Conservation (phyloP, 2,797 vertebrate genomes). For the Oreonectes daqikongensis region DNA sequence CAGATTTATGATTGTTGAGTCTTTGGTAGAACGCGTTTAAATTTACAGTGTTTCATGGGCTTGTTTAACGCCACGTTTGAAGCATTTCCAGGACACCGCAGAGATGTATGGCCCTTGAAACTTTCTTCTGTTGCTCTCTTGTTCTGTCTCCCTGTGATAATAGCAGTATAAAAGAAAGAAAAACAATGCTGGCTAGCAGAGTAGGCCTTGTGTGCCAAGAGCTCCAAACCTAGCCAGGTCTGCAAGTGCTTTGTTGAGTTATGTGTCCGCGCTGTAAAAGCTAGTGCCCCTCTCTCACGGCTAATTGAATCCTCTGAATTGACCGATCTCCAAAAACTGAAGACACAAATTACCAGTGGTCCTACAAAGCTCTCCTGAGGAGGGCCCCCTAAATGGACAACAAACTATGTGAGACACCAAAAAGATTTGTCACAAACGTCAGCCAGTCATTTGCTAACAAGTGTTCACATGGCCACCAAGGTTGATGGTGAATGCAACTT, state of each 20-base stretch:
- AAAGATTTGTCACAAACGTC: constrained; percentile 30
- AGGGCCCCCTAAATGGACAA: constrained; percentile 32
- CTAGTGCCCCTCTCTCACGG: constrained; percentile 63
- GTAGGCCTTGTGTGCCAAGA: constrained; percentile 45
- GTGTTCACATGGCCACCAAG: constrained; percentile 58
- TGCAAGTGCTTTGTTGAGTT: constrained; percentile 52
- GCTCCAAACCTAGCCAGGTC: constrained; percentile 49
- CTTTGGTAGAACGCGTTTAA: constrained; percentile 26
- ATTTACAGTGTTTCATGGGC: constrained; percentile 39
- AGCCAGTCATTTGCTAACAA: not conserved
- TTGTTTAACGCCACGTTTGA: constrained; percentile 48
- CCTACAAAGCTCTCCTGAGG: constrained; percentile 55
- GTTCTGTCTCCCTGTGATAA: constrained; percentile 46
- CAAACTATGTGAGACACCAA: constrained; percentile 28
- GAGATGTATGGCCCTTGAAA: constrained; percentile 50
- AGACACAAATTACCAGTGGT: constrained; percentile 66
- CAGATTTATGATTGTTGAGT: constrained; percentile 42
- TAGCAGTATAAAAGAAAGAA: constrained; percentile 42
- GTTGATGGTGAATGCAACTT: constrained; percentile 65
- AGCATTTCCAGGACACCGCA: constrained; percentile 51
- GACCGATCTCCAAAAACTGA: constrained; percentile 58
- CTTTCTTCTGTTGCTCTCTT: constrained; percentile 30
- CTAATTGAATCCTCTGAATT: constrained; percentile 77
- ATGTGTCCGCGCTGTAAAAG: constrained; percentile 61
- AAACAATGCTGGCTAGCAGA: constrained; percentile 51